phyloP scores from a whole-genome alignment of 2,113 vertebrate genomes.

The Anolis sagrei region DNA sequence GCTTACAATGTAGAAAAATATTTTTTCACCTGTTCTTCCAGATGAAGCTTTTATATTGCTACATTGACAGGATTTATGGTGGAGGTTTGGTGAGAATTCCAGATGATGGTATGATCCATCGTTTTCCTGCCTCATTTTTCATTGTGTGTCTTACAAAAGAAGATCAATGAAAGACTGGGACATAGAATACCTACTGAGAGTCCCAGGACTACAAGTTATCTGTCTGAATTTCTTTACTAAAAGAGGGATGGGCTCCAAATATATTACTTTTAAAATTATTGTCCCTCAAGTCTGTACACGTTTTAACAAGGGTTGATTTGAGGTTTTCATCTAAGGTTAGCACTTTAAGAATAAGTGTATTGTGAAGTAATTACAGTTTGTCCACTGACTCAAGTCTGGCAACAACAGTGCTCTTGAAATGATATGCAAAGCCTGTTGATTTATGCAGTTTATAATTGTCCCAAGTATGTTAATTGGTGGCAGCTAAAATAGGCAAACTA shows the following conservation, averaged over 20 bases:
- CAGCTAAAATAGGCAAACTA: slow-evolving; percentile 24
- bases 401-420: neutral
- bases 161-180: neutral
- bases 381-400: neutral
- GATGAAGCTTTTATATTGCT: neutral
- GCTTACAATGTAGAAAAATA: too few species aligned
- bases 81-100: neutral
- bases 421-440: slow-evolving; percentile 20
- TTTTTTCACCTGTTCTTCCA: neutral
- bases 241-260: neutral
- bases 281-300: neutral
- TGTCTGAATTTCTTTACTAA: neutral
- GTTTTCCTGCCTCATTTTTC: neutral
- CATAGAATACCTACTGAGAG: neutral
- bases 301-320: neutral
- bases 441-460: slow-evolving; percentile 22
- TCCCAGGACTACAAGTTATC: neutral
- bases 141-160: neutral
- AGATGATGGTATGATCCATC: neutral
- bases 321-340: neutral
- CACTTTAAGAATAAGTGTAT: slow-evolving; percentile 9
- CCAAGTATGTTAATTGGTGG: slow-evolving; percentile 23
- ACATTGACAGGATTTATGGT: neutral
- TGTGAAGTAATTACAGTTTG: slow-evolving; percentile 12
- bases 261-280: slow-evolving; percentile 1